Conservation (phyloP, 2,888 invertebrate species). For the Meta bourneti region DNA sequence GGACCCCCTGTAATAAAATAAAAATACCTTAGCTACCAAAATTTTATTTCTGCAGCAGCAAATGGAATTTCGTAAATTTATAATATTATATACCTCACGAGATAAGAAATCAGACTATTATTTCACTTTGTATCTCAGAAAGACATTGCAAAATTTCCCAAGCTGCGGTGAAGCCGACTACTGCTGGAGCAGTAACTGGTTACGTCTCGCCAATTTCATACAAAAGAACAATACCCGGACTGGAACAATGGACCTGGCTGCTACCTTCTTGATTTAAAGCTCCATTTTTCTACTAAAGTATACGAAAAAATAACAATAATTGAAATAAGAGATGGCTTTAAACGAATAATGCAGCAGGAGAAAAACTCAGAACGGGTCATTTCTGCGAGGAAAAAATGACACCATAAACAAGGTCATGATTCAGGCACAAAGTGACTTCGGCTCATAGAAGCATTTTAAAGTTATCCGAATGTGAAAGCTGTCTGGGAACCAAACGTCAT, state of each 20-base stretch:
- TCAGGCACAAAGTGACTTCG: background rate
- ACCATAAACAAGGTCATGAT: conserved; percentile 19
- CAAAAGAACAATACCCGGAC: conserved; percentile 34
- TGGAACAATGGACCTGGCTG: conserved; percentile 21
- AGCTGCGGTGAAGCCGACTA: background rate
- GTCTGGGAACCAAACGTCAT: too few species aligned
- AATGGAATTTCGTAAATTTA: too few species aligned
- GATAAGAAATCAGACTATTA: background rate
- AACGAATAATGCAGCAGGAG: background rate
- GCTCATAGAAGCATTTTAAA: too few species aligned
- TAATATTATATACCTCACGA: background rate
- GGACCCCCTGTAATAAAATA: too few species aligned
- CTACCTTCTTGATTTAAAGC: conserved; percentile 28
- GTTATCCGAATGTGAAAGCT: too few species aligned
- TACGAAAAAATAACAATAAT: conserved; percentile 24
- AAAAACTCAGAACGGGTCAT: conserved; percentile 10
- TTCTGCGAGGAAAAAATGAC: conserved; percentile 13
- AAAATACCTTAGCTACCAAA: too few species aligned
- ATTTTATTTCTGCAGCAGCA: too few species aligned
- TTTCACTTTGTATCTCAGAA: background rate
- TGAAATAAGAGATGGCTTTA: conserved; percentile 23
- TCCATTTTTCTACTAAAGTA: background rate
- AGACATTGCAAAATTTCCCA: background rate
- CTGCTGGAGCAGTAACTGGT: background rate
- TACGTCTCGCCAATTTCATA: conserved; percentile 8